These are phyloP conservation scores for Unio delphinus DNA, from an alignment of 2,888 invertebrate genomes.

Conservation along the genomic window DNA sequence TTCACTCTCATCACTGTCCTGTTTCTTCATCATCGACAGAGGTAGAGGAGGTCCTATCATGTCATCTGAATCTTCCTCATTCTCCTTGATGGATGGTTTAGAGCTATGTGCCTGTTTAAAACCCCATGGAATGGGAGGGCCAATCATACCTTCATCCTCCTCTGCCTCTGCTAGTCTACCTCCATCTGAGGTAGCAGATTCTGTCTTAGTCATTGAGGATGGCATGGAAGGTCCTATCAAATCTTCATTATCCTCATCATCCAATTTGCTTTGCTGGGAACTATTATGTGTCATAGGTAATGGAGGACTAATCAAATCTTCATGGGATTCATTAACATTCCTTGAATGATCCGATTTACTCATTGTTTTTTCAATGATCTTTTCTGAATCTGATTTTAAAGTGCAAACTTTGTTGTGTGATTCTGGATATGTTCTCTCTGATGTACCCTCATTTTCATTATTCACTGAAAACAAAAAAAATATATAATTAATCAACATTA, in stretches of 20 bases:
- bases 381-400: neutral
- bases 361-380: neutral
- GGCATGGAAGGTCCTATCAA: conserved; percentile 54
- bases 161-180: conserved; percentile 31
- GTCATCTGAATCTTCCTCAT: conserved; percentile 65
- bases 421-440: conserved; percentile 3
- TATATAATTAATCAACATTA: neutral
- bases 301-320: conserved; percentile 53
- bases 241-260: conserved; percentile 65
- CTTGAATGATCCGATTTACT: conserved; percentile 2
- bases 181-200: neutral
- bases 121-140: too few relatives aligned
- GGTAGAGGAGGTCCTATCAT: conserved; percentile 45
- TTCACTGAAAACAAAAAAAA: neutral
- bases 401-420: neutral
- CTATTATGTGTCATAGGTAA: conserved; percentile 47
- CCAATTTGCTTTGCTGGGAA: conserved; percentile 49
- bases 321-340: conserved; percentile 66
- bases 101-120: too few relatives aligned
- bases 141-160: conserved; percentile 26
- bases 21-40: conserved; percentile 6
- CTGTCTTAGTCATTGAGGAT: conserved; percentile 11
- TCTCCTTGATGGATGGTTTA: conserved; percentile 9
- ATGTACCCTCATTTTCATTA: neutral
- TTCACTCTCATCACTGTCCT: conserved; percentile 41